A percentile compares a stretch with the other conserved stretches of the same genome.
These are phyloP conservation scores for Atta colombica DNA, from an alignment of 1,140 invertebrate species.

Conservation along the genomic window DNA sequence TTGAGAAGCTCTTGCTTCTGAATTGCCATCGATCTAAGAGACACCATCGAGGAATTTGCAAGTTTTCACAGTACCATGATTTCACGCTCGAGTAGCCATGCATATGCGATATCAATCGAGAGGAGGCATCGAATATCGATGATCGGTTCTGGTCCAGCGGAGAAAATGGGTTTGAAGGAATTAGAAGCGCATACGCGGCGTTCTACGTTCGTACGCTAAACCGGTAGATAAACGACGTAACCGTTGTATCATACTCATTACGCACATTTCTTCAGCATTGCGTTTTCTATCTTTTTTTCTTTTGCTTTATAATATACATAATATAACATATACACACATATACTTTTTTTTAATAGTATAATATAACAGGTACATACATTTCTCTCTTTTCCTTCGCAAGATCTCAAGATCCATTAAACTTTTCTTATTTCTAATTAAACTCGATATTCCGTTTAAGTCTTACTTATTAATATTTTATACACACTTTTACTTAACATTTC, in stretches of 20 bases:
- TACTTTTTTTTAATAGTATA: neutral
- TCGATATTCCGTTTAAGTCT: neutral
- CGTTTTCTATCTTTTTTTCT: neutral
- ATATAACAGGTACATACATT: neutral
- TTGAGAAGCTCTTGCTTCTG: neutral
- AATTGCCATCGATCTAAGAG: conserved; percentile 31
- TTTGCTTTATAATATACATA: neutral
- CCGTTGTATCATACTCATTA: conserved; percentile 7
- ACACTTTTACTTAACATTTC: conserved; percentile 27
- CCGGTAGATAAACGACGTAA: conserved; percentile 41
- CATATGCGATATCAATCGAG: conserved; percentile 54
- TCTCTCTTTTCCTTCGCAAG: neutral
- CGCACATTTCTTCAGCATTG: neutral
- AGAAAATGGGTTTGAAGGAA: conserved; percentile 56
- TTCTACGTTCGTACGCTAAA: conserved; percentile 10
- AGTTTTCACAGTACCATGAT: conserved; percentile 39
- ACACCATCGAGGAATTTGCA: conserved; percentile 30
- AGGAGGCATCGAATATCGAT: conserved; percentile 60
- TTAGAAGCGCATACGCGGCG: conserved; percentile 40
- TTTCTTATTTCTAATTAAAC: conserved; percentile 47
- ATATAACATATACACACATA: too few species aligned
- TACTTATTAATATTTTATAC: conserved; percentile 28
- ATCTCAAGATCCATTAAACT: neutral
- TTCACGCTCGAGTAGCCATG: conserved; percentile 49
- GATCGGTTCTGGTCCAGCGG: conserved; percentile 42